Evolutionary conservation across 2,888 invertebrate species (phyloP), one percentile per base, ranked within the genome.

Genomic region (Lacanobia oleracea): DNA sequence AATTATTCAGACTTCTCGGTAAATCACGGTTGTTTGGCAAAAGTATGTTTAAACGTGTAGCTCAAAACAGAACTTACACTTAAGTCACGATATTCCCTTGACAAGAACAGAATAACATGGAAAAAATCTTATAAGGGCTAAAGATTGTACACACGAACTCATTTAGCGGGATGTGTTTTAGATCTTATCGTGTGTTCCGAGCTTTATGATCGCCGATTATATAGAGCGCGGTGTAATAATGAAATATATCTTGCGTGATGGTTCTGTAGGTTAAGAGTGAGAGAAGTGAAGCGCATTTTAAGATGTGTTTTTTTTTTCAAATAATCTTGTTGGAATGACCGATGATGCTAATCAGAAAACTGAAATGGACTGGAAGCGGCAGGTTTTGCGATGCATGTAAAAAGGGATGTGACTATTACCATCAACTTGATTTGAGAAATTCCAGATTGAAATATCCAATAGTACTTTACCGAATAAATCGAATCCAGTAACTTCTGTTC

Each of bases 191-290:
- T 80, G 67, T 76, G 59, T 51, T 76, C 50, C 56, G 37, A 60
- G 67, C 77, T 82, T 82, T 82, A 82, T 82, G 77, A 77, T 82
- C 82, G 51, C 59, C 77, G 82, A 82, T 82, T 82, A 80, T 82
- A 67, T 67, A 61, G 67, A 69, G 63, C 80, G 56, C 45, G 60
- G 59, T 33, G 64, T 57, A 33, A 60, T 67, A 69, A 71, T 72
- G 56, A 62, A 69, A 67, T 76, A 61, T 69, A 50, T 59, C 56
- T 53, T 16, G 14, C 1, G 21, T 9, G 9, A 67, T 60, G 82
- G 79, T 81, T 82, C 81, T 33, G 79, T 70, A 68, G 50, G n/a
- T 60, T 56, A 60, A 43, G 10, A 6, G 1, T 1, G 8, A 54
- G 27, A 10, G 5, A 18, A 37, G 18, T 18, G 18, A 48, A 8